Evolutionary conservation across 2,113 vertebrate species (phyloP).

Genomic region (Fregata magnificens): DNA sequence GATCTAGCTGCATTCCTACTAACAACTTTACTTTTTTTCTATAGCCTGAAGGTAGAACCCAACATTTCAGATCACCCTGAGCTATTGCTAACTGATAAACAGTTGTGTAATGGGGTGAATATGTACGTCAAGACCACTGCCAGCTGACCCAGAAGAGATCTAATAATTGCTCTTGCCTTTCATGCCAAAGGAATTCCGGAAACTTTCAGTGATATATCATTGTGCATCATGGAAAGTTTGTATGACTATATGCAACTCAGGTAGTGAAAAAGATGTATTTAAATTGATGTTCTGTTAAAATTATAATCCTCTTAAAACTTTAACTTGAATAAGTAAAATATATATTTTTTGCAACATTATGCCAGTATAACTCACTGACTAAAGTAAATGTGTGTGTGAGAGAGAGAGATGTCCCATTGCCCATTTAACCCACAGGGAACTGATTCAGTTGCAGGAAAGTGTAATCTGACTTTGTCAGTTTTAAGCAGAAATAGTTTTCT

Average conservation of each 20-base stretch:
- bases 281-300: background rate
- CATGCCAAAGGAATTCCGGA: background rate
- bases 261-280: background rate
- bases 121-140: background rate
- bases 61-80: background rate
- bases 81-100: background rate
- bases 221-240: background rate
- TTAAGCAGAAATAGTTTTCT: background rate
- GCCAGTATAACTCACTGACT: background rate
- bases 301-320: background rate
- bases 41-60: background rate
- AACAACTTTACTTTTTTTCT: background rate
- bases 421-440: background rate
- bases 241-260: background rate
- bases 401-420: background rate
- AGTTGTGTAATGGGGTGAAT: background rate
- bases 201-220: background rate
- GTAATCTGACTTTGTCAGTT: background rate
- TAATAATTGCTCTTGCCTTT: background rate
- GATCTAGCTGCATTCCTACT: background rate
- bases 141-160: background rate
- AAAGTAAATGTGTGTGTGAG: background rate
- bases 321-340: background rate
- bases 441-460: background rate
- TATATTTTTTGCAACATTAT: background rate